These are phyloP conservation scores for Pegoplata infirma DNA, from an alignment of 2,888 invertebrate species.

Conservation along the genomic window DNA sequence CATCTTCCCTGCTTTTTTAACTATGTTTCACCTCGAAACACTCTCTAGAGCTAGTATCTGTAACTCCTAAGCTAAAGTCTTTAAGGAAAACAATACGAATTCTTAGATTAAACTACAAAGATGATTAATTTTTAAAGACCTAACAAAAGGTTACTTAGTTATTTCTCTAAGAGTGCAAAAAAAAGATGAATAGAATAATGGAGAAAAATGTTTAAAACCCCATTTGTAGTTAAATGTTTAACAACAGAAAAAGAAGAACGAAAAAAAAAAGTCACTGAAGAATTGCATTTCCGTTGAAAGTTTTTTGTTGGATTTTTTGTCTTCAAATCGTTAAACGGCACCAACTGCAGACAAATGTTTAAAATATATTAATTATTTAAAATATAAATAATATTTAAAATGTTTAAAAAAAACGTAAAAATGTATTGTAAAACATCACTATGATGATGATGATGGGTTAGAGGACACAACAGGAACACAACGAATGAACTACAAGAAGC, in stretches of 20 bases:
- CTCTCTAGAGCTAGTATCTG: neutral
- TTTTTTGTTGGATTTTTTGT: constrained; percentile 3
- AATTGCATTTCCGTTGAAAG: constrained; percentile 54
- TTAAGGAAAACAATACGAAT: constrained; percentile 9
- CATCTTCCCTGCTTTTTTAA: constrained; percentile 15
- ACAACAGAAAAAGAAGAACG: neutral
- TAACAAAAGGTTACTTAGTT: constrained; percentile 46
- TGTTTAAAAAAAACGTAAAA: neutral
- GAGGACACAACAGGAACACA: constrained; percentile 35
- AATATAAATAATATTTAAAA: no score
- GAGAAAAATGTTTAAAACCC: constrained; percentile 11
- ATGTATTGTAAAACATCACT: constrained; percentile 5
- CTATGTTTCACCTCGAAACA: constrained; percentile 7
- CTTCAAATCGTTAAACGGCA: constrained; percentile 37
- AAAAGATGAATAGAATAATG: constrained; percentile 20
- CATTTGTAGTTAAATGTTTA: constrained; percentile 46
- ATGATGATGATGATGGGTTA: constrained; percentile 37
- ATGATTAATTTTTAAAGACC: constrained; percentile 50
- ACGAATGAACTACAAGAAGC: constrained; percentile 8
- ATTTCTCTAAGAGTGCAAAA: constrained; percentile 4
- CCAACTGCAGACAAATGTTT: constrained; percentile 36
- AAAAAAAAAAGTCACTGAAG: constrained; percentile 17
- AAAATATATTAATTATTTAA: neutral
- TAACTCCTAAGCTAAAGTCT: neutral
- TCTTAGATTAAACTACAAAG: constrained; percentile 31